phyloP scores from a whole-genome alignment of 1,140 invertebrate genomes.

The Formica selysi region DNA sequence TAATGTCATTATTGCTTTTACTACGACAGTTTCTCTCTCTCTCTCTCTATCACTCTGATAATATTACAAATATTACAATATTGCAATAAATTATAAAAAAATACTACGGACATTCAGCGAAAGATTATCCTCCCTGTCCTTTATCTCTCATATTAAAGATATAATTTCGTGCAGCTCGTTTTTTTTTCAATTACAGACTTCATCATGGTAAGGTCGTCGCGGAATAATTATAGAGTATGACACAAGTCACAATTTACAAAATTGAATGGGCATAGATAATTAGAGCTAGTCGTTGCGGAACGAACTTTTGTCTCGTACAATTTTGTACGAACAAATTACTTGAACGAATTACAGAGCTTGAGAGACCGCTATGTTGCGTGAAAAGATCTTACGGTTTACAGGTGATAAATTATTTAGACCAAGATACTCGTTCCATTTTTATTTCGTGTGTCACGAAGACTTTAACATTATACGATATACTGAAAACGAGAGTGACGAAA shows the following conservation, averaged over 20 bases:
- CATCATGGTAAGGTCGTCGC: constrained; percentile 5
- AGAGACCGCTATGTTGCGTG: background rate
- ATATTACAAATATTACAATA: no score
- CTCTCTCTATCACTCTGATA: constrained; percentile 22
- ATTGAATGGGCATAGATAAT: constrained; percentile 49
- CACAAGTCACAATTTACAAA: constrained; percentile 35
- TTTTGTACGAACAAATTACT: background rate
- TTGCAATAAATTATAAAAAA: constrained; percentile 30
- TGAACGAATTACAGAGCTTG: constrained; percentile 21
- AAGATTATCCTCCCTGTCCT: background rate
- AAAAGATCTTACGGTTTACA: constrained; percentile 7
- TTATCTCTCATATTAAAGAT: constrained; percentile 43
- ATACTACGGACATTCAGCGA: background rate
- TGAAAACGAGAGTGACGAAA: background rate
- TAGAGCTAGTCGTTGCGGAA: background rate
- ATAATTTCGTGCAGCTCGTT: constrained; percentile 30
- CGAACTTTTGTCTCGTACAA: constrained; percentile 11
- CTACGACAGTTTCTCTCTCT: constrained; percentile 2
- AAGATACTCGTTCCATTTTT: constrained; percentile 5
- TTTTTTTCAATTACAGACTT: constrained; percentile 51
- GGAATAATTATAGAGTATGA: constrained; percentile 35
- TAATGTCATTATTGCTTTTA: constrained; percentile 48
- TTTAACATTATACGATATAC: background rate
- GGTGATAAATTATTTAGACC: constrained; percentile 40
- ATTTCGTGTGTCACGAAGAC: constrained; percentile 34